phyloP scores from a whole-genome alignment of 2,113 vertebrate genomes.

The Climacteris rufus region DNA sequence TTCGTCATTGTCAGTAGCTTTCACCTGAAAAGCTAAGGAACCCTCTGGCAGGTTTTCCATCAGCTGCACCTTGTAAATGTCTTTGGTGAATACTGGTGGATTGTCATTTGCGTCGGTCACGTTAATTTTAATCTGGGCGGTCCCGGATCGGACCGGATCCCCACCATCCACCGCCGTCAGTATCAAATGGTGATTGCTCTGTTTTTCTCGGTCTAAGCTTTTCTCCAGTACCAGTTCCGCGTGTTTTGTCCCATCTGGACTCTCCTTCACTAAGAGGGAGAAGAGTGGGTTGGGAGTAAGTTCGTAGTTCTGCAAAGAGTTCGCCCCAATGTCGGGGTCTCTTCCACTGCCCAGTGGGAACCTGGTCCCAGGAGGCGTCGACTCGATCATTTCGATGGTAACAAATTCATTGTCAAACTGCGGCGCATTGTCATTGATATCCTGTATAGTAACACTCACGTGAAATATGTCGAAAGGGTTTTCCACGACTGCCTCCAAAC shows the following conservation, averaged over 20 bases:
- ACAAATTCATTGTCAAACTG: slow-evolving; percentile 54
- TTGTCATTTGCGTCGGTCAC: slow-evolving; percentile 82
- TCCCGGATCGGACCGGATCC: slow-evolving; percentile 70
- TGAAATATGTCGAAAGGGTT: slow-evolving; percentile 76
- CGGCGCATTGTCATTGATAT: slow-evolving; percentile 78
- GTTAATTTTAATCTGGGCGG: slow-evolving; percentile 58
- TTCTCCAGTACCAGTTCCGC: slow-evolving; percentile 74
- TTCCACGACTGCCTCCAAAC: slow-evolving; percentile 72
- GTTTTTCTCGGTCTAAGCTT: slow-evolving; percentile 69
- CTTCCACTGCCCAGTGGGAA: slow-evolving; percentile 59
- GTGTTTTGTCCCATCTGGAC: slow-evolving; percentile 50
- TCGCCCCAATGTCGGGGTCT: slow-evolving; percentile 69
- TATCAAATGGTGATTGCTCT: slow-evolving; percentile 50
- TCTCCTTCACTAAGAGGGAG: slow-evolving; percentile 59
- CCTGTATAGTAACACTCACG: slow-evolving; percentile 67
- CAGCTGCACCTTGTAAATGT: slow-evolving; percentile 63
- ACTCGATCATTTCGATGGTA: slow-evolving; percentile 66
- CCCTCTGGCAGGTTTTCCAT: slow-evolving; percentile 67
- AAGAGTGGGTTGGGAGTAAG: slow-evolving; percentile 65
- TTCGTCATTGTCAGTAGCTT: slow-evolving; percentile 73
- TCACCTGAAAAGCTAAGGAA: slow-evolving; percentile 67
- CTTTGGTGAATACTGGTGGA: slow-evolving; percentile 67
- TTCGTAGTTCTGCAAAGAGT: slow-evolving; percentile 75
- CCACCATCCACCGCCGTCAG: slow-evolving; percentile 78
- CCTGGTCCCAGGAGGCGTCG: slow-evolving; percentile 43